Conservation (phyloP, 2,113 vertebrate genomes). For the Microcebus lehilahytsara region DNA sequence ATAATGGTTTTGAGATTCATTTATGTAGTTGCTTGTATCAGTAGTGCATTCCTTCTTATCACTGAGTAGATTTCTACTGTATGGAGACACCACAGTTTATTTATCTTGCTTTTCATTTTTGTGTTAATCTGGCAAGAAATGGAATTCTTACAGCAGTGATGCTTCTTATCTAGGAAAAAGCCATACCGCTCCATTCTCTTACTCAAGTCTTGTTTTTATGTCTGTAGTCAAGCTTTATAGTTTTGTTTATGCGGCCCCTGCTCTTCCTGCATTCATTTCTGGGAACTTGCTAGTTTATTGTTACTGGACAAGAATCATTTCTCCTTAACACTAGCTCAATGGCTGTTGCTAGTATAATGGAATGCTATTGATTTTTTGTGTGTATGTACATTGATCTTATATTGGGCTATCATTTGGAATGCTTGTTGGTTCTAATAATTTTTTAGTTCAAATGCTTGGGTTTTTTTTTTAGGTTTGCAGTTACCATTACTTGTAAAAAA, state of each 20-base stretch:
- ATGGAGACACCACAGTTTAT: not conserved
- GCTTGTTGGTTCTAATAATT: not conserved
- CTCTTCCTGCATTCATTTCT: not conserved
- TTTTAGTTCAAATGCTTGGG: not conserved
- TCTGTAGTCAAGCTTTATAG: not conserved
- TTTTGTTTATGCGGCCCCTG: not conserved
- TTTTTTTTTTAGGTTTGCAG: not conserved
- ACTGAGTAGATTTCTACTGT: not conserved
- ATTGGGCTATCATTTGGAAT: not conserved
- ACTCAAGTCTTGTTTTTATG: not conserved
- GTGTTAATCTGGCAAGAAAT: constrained; percentile 10
- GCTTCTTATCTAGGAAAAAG: not conserved
- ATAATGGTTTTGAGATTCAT: not conserved
- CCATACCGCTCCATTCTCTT: not conserved
- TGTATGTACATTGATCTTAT: not conserved
- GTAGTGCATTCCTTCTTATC: not conserved
- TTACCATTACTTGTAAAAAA: not conserved
- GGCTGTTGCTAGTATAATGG: not conserved
- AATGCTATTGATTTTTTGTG: not conserved
- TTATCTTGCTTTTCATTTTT: constrained; percentile 15
- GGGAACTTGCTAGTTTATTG: constrained; percentile 4
- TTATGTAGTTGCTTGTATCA: not conserved
- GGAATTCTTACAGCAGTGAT: not conserved
- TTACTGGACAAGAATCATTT: not conserved
- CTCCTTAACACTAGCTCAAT: not conserved